A percentile compares a stretch with the other conserved stretches of the same genome.
Evolutionary conservation across 2,113 vertebrate genomes (phyloP).

Genomic region (Albula goreensis): DNA sequence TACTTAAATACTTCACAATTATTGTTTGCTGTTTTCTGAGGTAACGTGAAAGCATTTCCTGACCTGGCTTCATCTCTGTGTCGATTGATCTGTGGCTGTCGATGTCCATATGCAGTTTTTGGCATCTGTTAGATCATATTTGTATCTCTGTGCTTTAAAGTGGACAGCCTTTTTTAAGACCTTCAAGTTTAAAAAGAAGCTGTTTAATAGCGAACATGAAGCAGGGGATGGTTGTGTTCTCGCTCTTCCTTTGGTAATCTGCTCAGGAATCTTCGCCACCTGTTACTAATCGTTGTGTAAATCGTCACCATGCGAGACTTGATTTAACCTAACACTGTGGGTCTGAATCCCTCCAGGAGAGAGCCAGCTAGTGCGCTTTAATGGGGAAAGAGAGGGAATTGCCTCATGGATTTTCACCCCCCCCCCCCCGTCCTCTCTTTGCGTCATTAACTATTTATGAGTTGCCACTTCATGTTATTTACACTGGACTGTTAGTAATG

Average conservation of each 20-base stretch:
- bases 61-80: conserved; percentile 27
- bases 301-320: conserved; percentile 51
- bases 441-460: conserved; percentile 88
- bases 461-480: conserved; percentile 90
- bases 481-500: conserved; percentile 80
- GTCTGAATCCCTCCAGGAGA: conserved; percentile 59
- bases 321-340: conserved; percentile 62
- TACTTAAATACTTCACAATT: neutral
- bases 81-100: conserved; percentile 31
- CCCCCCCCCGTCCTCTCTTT: conserved; percentile 27
- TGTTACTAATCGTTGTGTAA: conserved; percentile 69
- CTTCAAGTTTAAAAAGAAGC: conserved; percentile 16
- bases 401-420: conserved; percentile 70
- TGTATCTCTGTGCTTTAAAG: conserved; percentile 50
- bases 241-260: conserved; percentile 49
- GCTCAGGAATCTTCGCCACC: conserved; percentile 65
- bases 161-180: conserved; percentile 21
- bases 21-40: neutral
- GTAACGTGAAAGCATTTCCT: neutral
- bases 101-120: conserved; percentile 46
- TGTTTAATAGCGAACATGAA: conserved; percentile 15
- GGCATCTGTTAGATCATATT: conserved; percentile 48
- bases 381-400: conserved; percentile 54
- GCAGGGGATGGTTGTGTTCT: neutral
- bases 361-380: conserved; percentile 38